A percentile compares a stretch with the other conserved stretches of the same genome.
These are phyloP conservation scores for Coptodon rendalli DNA, from an alignment of 2,113 vertebrate species.

Conservation along the genomic window DNA sequence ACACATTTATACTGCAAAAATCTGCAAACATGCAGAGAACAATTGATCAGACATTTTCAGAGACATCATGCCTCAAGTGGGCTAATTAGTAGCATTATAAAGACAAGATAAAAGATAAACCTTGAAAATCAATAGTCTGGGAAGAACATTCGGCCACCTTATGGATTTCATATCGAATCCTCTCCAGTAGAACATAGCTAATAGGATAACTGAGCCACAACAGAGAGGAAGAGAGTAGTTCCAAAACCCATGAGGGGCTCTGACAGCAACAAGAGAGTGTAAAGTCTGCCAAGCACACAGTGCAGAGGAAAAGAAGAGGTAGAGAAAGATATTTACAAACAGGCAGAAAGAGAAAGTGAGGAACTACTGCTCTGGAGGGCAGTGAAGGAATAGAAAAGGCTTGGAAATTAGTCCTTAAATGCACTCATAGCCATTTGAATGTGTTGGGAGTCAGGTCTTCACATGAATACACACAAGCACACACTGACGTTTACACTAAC, in stretches of 20 bases:
- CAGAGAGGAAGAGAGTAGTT: constrained; percentile 13
- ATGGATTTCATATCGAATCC: constrained; percentile 53
- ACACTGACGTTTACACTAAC: not conserved
- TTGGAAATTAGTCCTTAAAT: not conserved
- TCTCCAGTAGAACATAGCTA: constrained; percentile 31
- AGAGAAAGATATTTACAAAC: not conserved
- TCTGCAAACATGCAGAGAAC: not conserved
- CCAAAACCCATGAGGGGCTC: constrained; percentile 21
- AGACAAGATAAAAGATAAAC: constrained; percentile 25
- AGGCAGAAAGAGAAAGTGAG: not conserved
- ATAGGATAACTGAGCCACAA: constrained; percentile 34
- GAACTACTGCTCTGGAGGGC: not conserved
- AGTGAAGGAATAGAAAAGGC: not conserved
- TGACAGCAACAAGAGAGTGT: constrained; percentile 20
- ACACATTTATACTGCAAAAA: not conserved
- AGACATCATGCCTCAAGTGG: not conserved
- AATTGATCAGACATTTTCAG: not conserved
- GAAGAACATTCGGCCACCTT: constrained; percentile 30
- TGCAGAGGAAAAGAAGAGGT: not conserved
- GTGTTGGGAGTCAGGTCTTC: not conserved
- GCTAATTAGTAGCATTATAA: constrained; percentile 10
- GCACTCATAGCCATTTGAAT: not conserved
- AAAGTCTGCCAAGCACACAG: constrained; percentile 18
- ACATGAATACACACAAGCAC: not conserved
- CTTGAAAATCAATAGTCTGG: constrained; percentile 33